Evolutionary conservation across 1,140 invertebrate species (phyloP), one percentile per base, ranked within the genome.

Genomic region (Phortica variegata): DNA sequence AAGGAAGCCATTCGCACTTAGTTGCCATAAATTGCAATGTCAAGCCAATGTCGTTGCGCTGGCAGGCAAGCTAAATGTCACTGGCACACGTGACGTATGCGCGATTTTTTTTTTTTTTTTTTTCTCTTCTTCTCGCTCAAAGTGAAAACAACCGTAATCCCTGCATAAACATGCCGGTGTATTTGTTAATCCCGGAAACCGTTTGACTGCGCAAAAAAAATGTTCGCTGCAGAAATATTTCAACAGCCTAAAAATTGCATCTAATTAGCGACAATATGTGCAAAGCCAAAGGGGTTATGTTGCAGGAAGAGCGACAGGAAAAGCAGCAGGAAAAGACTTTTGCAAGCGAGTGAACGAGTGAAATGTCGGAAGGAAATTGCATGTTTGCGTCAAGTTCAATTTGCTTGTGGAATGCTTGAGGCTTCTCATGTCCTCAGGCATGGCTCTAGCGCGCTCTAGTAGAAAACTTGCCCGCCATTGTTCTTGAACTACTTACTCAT

Each of bases 201-300:
- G 60, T 62, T 66, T 66, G 62, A 60, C 63, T n/a, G n/a, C n/a
- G n/a, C n/a, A n/a, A n/a, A n/a, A n/a, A n/a, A n/a, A n/a, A n/a
- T n/a, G n/a, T n/a, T n/a, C n/a, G n/a, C n/a, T n/a, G n/a, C n/a
- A n/a, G n/a, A n/a, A n/a, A n/a, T n/a, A n/a, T n/a, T n/a, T n/a
- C n/a, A n/a, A n/a, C n/a, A n/a, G n/a, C n/a, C n/a, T n/a, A 56
- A 53, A 52, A 45, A 50, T 41, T 54, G 60, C 63, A 66, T 60
- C 68, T 66, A 66, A 68, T 68, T 66, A 66, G 63, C 63, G 63
- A 60, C 48, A 60, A 66, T 62, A 68, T 54, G 56, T 63, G 52
- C 56, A 66, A 46, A 44, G 43, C 46, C 41, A 39, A 37, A 51
- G 42, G 54, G 56, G 50, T 55, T 33, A 44, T 47, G 21, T 18